Evolutionary conservation across 2,113 vertebrate genomes (phyloP).

Genomic region (Psilopsiagon aymara): DNA sequence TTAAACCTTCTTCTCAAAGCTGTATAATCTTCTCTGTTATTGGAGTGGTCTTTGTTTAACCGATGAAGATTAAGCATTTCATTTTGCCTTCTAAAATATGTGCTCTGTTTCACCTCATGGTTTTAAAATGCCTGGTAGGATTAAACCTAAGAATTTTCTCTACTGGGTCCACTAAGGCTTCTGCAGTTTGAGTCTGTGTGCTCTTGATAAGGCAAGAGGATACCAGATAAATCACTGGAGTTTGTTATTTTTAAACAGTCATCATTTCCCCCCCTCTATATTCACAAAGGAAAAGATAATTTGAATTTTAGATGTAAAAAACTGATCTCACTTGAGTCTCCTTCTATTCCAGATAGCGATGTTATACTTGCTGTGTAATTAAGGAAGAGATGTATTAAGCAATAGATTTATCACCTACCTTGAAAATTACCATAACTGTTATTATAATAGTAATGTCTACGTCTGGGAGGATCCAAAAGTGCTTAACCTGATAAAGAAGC

Average conservation of each 20-base stretch:
- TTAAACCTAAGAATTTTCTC: conserved; percentile 31
- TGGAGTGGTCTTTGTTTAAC: conserved; percentile 8
- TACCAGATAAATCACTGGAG: background rate
- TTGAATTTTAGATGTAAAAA: conserved; percentile 47
- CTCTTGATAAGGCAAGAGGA: conserved; percentile 29
- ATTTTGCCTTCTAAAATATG: conserved; percentile 28
- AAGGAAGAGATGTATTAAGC: conserved; percentile 6
- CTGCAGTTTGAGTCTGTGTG: background rate
- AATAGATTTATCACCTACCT: background rate
- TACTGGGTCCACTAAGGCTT: background rate
- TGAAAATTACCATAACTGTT: conserved; percentile 6
- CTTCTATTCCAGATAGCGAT: conserved; percentile 1
- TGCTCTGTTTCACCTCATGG: background rate
- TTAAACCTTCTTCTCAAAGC: background rate
- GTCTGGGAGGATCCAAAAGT: background rate
- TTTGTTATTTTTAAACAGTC: conserved; percentile 33
- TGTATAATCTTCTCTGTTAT: background rate
- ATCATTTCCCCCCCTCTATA: background rate
- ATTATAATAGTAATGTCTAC: background rate
- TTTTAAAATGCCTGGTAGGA: conserved; percentile 27
- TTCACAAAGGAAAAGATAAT: background rate
- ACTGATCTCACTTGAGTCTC: background rate
- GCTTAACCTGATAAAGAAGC: background rate
- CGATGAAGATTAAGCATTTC: conserved; percentile 33
- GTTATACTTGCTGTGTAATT: conserved; percentile 23